phyloP scores from a whole-genome alignment of 1,140 invertebrate genomes.

The Chionoecetes opilio region DNA sequence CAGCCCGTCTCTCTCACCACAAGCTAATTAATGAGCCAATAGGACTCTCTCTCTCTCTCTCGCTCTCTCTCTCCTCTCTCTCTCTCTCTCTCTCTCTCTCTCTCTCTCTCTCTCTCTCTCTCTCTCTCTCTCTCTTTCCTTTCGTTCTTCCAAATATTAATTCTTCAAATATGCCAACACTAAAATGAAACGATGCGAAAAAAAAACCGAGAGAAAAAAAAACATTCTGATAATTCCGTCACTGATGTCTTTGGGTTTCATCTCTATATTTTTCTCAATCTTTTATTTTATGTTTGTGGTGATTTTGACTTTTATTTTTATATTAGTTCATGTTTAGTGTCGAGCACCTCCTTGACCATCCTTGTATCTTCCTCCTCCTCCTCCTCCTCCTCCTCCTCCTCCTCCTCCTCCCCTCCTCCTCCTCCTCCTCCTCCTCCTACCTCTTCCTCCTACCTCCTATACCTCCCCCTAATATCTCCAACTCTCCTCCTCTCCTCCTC shows the following conservation, averaged over 20 bases:
- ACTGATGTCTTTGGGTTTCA: too few relatives aligned
- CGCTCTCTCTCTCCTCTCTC: not conserved
- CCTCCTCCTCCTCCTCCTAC: not conserved
- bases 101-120: constrained; percentile 27
- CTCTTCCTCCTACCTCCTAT: not conserved
- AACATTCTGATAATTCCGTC: too few relatives aligned
- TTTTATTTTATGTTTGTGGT: not conserved
- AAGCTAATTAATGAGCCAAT: too few relatives aligned
- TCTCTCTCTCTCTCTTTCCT: constrained; percentile 18
- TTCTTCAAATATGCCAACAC: too few relatives aligned
- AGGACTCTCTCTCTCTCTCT: too few relatives aligned
- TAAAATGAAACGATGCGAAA: too few relatives aligned
- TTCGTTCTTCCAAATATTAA: not conserved
- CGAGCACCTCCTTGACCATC: not conserved
- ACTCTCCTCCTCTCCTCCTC: too few relatives aligned
- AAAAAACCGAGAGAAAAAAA: too few relatives aligned
- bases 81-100: constrained; percentile 2
- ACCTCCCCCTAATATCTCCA: too few relatives aligned
- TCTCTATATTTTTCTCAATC: too few relatives aligned
- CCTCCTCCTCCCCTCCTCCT: not conserved
- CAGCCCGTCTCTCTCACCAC: too few relatives aligned
- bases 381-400: not conserved
- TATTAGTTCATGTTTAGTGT: constrained; percentile 30
- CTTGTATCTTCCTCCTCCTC: not conserved
- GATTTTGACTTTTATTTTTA: not conserved